Conservation (phyloP, 2,888 invertebrate species). For the Fissipunctia ypsillon region DNA sequence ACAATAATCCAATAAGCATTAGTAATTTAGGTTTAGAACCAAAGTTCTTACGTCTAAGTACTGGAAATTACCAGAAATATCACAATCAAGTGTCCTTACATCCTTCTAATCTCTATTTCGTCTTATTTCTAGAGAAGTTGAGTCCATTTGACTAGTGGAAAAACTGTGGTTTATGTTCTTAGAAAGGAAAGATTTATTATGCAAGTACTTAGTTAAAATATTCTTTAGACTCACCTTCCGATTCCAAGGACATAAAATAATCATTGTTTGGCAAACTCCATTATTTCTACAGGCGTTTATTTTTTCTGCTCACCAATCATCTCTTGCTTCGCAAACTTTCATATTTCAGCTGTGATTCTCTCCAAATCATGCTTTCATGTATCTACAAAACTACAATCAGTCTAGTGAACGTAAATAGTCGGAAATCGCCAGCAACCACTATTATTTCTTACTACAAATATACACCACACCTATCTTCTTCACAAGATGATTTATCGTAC, state of each 20-base stretch:
- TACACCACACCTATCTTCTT: conserved; percentile 23
- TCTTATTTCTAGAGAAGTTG: conserved; percentile 66
- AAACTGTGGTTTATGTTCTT: conserved; percentile 45
- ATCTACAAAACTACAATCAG: conserved; percentile 32
- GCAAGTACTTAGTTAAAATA: conserved; percentile 5
- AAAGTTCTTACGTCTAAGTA: conserved; percentile 72
- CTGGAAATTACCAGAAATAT: conserved; percentile 75
- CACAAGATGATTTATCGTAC: conserved; percentile 34
- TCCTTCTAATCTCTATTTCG: conserved; percentile 64
- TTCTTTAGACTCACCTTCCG: conserved; percentile 18
- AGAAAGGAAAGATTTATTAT: conserved; percentile 34
- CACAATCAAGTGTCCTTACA: conserved; percentile 71
- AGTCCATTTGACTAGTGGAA: conserved; percentile 73
- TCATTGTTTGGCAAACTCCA: conserved; percentile 14
- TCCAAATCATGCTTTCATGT: conserved; percentile 18
- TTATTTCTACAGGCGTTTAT: conserved; percentile 1
- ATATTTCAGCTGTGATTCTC: not conserved
- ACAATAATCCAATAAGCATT: conserved; percentile 60
- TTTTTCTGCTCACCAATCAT: conserved; percentile 8
- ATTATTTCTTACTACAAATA: conserved; percentile 20
- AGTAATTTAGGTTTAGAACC: conserved; percentile 77
- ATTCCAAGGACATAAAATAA: conserved; percentile 41
- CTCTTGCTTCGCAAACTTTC: conserved; percentile 24
- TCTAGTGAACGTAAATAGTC: conserved; percentile 25
- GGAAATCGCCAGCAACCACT: conserved; percentile 18